These are phyloP conservation scores for Antitype chi DNA, from an alignment of 2,888 invertebrate genomes.

Conservation along the genomic window DNA sequence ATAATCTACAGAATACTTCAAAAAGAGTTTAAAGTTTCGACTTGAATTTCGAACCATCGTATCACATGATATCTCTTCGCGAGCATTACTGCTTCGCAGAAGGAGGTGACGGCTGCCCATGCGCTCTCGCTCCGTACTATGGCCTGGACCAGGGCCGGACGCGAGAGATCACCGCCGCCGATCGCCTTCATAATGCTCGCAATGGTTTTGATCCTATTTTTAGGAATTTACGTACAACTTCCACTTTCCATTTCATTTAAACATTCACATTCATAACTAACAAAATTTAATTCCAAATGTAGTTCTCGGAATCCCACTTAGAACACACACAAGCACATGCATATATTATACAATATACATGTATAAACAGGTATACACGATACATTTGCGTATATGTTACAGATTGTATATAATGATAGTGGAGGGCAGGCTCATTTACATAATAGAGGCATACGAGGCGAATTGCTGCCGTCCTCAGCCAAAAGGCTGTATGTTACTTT, in stretches of 20 bases:
- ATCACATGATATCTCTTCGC: too few relatives aligned
- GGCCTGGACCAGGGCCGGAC: too few relatives aligned
- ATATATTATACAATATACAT: neutral
- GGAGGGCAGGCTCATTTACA: constrained; percentile 57
- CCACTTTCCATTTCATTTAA: constrained; percentile 26
- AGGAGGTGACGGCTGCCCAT: too few relatives aligned
- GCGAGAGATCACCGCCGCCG: too few relatives aligned
- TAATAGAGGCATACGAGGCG: constrained; percentile 58
- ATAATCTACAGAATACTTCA: too few relatives aligned
- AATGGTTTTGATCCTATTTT: neutral
- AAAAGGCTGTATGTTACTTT: constrained; percentile 48
- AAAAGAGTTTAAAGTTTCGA: too few relatives aligned
- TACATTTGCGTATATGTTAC: constrained; percentile 33
- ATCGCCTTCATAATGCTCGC: too few relatives aligned
- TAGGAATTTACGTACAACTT: neutral
- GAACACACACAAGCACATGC: neutral
- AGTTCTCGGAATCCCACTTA: constrained; percentile 28
- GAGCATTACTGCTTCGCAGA: too few relatives aligned
- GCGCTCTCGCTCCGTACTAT: too few relatives aligned
- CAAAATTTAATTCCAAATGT: constrained; percentile 49
- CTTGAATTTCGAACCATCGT: too few relatives aligned
- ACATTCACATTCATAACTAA: constrained; percentile 48
- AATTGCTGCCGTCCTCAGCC: constrained; percentile 42
- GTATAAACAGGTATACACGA: constrained; percentile 36
- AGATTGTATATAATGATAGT: constrained; percentile 56